phyloP scores from a whole-genome alignment of 2,797 vertebrate species.

The Cottoperca gobio region DNA sequence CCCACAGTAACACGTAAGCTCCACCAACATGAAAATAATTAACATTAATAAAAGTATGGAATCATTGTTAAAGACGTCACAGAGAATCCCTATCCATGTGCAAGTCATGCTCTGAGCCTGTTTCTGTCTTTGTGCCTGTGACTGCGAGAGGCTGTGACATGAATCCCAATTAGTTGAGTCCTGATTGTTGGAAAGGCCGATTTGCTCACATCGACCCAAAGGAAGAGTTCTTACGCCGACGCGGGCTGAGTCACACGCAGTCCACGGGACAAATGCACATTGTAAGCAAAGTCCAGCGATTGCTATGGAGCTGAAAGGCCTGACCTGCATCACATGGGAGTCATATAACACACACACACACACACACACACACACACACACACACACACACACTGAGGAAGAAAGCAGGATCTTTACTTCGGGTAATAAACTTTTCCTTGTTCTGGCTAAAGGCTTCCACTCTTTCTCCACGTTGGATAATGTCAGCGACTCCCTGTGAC shows the following conservation, averaged over 20 bases:
- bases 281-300: conserved; percentile 78
- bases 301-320: conserved; percentile 83
- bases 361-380: no score
- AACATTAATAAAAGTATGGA: no score
- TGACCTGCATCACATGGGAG: conserved; percentile 86
- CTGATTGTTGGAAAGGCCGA: conserved; percentile 75
- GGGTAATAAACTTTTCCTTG: no score
- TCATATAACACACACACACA: no score
- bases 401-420: no score
- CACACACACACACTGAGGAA: no score
- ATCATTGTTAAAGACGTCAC: background rate
- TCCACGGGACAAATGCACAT: conserved; percentile 76
- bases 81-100: conserved; percentile 51
- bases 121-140: conserved; percentile 66
- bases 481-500: no score
- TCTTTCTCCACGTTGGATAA: no score
- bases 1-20: no score
- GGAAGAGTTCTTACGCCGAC: conserved; percentile 63
- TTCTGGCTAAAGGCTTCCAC: no score
- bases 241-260: conserved; percentile 70
- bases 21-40: no score
- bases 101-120: conserved; percentile 65
- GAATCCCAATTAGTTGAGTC: conserved; percentile 83
- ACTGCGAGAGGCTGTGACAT: conserved; percentile 61
- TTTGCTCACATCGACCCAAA: conserved; percentile 64